Evolutionary conservation across 2,113 vertebrate species (phyloP).

Genomic region (Ciconia maguari): DNA sequence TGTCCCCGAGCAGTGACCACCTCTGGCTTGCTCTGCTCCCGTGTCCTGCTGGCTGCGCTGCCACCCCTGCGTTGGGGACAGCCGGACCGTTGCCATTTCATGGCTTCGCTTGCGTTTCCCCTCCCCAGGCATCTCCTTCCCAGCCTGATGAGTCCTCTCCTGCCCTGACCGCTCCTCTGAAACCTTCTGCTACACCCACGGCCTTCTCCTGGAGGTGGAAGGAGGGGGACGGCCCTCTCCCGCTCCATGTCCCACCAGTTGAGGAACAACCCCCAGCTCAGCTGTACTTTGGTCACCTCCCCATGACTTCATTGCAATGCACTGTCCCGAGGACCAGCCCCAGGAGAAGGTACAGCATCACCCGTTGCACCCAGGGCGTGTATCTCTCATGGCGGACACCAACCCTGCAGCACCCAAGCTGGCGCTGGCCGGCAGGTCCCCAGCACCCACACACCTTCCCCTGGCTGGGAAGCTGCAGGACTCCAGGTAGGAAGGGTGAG

Average conservation of each 20-base stretch:
- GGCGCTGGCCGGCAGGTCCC: neutral
- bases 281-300: neutral
- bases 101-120: neutral
- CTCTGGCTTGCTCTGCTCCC: neutral
- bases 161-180: neutral
- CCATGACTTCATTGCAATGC: fast-evolving
- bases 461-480: neutral
- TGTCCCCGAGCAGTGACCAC: neutral
- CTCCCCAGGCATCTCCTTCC: neutral
- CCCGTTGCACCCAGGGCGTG: neutral
- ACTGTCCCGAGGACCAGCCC: neutral
- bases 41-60: neutral
- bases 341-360: neutral
- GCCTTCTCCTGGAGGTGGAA: neutral
- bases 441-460: neutral
- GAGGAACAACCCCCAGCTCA: neutral
- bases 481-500: neutral
- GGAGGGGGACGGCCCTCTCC: neutral
- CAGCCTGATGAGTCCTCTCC: neutral
- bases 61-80: neutral
- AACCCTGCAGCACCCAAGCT: neutral
- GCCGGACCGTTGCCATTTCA: fast-evolving
- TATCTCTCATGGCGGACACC: neutral
- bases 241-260: neutral
- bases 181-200: neutral